Percentiles rank a stretch among this genome's conserved stretches.
Evolutionary conservation across 2,888 invertebrate genomes (phyloP).

Genomic region (Drosophila barbarae): DNA sequence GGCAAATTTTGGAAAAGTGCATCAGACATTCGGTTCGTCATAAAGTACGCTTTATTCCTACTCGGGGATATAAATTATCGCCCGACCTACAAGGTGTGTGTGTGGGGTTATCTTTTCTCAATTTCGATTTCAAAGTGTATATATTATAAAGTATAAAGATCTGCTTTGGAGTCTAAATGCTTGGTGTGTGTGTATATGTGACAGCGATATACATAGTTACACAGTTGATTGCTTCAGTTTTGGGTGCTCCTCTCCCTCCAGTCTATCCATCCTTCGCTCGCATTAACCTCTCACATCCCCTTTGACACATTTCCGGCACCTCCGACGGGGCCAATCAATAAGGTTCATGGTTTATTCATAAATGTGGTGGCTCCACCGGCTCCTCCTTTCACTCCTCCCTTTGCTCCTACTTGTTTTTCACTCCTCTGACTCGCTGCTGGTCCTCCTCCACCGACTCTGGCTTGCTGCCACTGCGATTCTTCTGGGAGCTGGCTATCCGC

Average conservation of each 20-base stretch:
- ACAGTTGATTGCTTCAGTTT: conserved; percentile 61
- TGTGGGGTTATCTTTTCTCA: not conserved
- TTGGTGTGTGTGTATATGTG: conserved; percentile 33
- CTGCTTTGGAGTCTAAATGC: conserved; percentile 34
- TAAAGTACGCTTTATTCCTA: conserved; percentile 30
- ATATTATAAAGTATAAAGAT: conserved; percentile 35
- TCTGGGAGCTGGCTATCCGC: conserved; percentile 81
- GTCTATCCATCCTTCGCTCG: not conserved
- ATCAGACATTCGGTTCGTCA: conserved; percentile 81
- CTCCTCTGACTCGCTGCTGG: conserved; percentile 11
- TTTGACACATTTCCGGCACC: conserved; percentile 36
- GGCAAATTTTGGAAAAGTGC: conserved; percentile 77
- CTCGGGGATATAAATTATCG: not conserved
- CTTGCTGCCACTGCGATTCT: conserved; percentile 27
- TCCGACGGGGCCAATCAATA: conserved; percentile 55
- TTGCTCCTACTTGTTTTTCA: not conserved
- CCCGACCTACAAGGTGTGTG: conserved; percentile 14
- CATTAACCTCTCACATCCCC: conserved; percentile 1
- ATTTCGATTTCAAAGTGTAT: conserved; percentile 16
- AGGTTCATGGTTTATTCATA: conserved; percentile 55
- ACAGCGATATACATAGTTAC: conserved; percentile 33
- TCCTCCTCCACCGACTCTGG: conserved; percentile 1
- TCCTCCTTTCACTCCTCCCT: not conserved
- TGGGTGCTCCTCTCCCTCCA: conserved; percentile 25
- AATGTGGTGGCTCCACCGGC: conserved; percentile 5